These are phyloP conservation scores for Styela plicata DNA, from an alignment of 23 tunicate genomes.

Conservation along the genomic window DNA sequence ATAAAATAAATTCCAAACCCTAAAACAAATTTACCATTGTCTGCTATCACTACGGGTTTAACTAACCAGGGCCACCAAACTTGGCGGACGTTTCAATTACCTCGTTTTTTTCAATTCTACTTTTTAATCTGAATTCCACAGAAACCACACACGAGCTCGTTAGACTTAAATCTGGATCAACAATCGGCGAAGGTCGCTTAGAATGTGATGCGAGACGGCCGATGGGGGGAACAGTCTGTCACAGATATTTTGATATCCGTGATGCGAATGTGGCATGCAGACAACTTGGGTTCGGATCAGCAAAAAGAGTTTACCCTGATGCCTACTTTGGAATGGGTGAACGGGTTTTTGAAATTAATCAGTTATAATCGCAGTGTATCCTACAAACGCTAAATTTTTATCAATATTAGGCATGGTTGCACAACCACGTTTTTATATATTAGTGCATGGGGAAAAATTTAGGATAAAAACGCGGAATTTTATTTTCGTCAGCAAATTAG, in stretches of 20 bases:
- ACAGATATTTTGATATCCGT: slow-evolving; percentile 39
- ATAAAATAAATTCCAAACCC: too few species aligned
- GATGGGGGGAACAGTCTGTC: slow-evolving; percentile 92
- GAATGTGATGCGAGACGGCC: slow-evolving; percentile 47
- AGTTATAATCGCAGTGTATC: not conserved
- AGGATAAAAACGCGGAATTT: too few species aligned
- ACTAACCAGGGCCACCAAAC: too few species aligned
- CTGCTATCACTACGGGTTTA: too few species aligned
- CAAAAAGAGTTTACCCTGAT: slow-evolving; percentile 51
- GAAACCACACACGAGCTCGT: slow-evolving; percentile 23
- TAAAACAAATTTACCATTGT: too few species aligned
- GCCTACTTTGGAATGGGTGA: slow-evolving; percentile 77
- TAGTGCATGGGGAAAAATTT: not conserved
- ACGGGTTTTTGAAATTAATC: too few species aligned
- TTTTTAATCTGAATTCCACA: slow-evolving; percentile 1
- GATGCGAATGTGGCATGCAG: slow-evolving; percentile 86
- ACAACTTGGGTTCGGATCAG: slow-evolving; percentile 86
- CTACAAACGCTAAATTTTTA: not conserved
- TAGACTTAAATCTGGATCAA: slow-evolving; percentile 63
- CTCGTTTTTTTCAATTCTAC: too few species aligned
- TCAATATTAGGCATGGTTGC: not conserved
- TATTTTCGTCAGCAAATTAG: too few species aligned
- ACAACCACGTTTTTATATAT: too few species aligned
- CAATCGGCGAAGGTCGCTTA: slow-evolving; percentile 76
- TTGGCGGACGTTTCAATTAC: too few species aligned